Conservation (phyloP, 1,140 invertebrate genomes). For the Ruditapes philippinarum region DNA sequence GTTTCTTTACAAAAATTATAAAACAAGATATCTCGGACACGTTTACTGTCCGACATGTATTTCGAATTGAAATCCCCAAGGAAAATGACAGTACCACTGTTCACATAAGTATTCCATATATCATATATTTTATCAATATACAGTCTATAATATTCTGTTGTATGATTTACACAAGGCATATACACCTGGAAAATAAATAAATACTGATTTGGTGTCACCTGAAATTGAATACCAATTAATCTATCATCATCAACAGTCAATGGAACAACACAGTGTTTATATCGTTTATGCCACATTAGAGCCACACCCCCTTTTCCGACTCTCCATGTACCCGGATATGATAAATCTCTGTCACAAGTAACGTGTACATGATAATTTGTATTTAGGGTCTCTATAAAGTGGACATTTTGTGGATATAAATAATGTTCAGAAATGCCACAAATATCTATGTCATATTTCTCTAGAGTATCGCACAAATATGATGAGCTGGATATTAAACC, state of each 20-base stretch:
- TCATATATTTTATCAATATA: conserved; percentile 33
- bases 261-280: not conserved
- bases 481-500: not conserved
- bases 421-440: conserved; percentile 19
- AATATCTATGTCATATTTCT: not conserved
- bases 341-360: not conserved
- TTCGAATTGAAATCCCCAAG: conserved; percentile 23
- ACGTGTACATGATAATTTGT: not conserved
- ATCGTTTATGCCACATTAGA: conserved; percentile 12
- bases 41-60: not conserved
- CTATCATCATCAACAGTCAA: conserved; percentile 14
- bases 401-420: not conserved
- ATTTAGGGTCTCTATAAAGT: conserved; percentile 4
- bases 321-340: not conserved
- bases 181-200: conserved; percentile 36
- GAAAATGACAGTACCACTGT: not conserved
- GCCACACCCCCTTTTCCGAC: conserved; percentile 29
- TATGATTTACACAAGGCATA: conserved; percentile 19
- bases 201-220: not conserved
- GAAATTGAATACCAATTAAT: conserved; percentile 29
- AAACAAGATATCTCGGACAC: too few relatives aligned
- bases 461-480: conserved; percentile 2
- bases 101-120: not conserved
- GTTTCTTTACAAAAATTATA: too few relatives aligned
- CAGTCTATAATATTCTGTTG: not conserved